A percentile compares a stretch with the other conserved stretches of the same genome.
Conservation (phyloP, 2,113 vertebrate genomes). For the Cairina moschata region DNA sequence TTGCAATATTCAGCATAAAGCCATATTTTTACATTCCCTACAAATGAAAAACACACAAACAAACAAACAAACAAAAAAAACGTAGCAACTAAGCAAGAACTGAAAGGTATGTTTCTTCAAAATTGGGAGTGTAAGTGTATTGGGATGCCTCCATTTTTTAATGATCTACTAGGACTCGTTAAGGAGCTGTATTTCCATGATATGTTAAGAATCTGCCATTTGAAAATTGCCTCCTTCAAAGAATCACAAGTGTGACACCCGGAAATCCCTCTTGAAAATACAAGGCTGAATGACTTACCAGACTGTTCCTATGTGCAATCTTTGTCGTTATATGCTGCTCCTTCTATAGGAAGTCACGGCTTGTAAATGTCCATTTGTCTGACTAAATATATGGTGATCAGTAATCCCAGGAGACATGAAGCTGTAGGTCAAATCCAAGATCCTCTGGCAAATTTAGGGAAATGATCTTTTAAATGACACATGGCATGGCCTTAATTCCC, state of each 20-base stretch:
- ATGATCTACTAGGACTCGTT: not conserved
- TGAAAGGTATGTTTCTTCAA: not conserved
- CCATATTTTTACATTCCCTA: not conserved
- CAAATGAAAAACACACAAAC: not conserved
- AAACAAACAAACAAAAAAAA: too few relatives aligned
- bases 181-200: not conserved
- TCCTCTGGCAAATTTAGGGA: slow-evolving; percentile 33
- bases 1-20: not conserved
- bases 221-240: not conserved
- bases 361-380: slow-evolving; percentile 42
- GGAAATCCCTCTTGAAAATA: not conserved
- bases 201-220: not conserved
- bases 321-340: not conserved
- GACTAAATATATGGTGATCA: slow-evolving; percentile 26
- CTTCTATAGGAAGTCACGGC: not conserved
- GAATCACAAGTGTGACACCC: not conserved
- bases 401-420: slow-evolving; percentile 15
- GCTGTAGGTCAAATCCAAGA: slow-evolving; percentile 10
- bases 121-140: not conserved
- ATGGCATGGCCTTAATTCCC: not conserved
- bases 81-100: not conserved
- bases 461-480: slow-evolving; percentile 38
- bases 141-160: not conserved
- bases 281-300: not conserved
- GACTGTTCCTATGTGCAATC: not conserved